phyloP scores from a whole-genome alignment of 2,888 invertebrate genomes.

The Himalopsyche kuldschensis region DNA sequence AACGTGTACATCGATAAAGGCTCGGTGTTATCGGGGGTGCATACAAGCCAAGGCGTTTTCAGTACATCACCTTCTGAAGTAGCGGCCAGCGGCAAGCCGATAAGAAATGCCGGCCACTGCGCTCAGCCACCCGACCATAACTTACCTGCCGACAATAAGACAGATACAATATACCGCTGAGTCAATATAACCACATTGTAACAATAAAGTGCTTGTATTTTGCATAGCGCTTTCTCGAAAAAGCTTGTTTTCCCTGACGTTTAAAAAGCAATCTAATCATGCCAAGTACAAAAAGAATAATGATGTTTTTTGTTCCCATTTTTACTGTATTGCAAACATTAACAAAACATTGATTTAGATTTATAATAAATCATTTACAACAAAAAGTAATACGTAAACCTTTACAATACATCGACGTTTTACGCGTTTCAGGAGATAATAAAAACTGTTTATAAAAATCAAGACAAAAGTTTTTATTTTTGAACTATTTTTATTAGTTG shows the following conservation, averaged over 20 bases:
- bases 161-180: background rate
- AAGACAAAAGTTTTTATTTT: no score
- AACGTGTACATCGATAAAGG: background rate
- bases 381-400: no score
- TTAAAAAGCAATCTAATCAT: background rate
- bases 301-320: no score
- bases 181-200: background rate
- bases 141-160: background rate
- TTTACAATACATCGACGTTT: no score
- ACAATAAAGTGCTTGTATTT: background rate
- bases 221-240: background rate
- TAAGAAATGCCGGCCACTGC: background rate
- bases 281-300: background rate
- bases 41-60: background rate
- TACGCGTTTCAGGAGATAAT: no score
- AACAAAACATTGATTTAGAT: no score
- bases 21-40: background rate
- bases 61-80: slow-evolving; percentile 6
- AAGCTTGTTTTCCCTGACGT: background rate
- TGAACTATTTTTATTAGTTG: no score
- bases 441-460: no score
- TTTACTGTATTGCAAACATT: no score
- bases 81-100: background rate
- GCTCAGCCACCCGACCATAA: background rate
- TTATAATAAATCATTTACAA: no score